A percentile compares a stretch with the other conserved stretches of the same genome.
Conservation (phyloP, 2,113 vertebrate species). For the Hippocampus barbouri region DNA sequence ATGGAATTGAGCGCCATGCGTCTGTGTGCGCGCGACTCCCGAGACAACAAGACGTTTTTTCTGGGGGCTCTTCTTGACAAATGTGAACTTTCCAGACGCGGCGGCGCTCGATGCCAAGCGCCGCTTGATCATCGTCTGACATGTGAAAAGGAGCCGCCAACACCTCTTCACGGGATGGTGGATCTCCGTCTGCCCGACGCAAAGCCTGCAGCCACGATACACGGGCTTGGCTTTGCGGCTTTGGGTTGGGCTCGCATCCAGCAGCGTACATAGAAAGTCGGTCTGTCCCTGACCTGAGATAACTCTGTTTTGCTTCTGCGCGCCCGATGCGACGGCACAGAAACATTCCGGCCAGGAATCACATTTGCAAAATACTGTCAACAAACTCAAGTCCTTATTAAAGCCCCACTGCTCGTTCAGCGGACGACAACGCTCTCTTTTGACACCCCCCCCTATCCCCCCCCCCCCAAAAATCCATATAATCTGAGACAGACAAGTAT, state of each 20-base stretch:
- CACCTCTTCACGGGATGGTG: not conserved
- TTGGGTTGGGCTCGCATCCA: slow-evolving; percentile 9
- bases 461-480: not conserved
- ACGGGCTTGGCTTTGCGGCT: slow-evolving; percentile 11
- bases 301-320: slow-evolving; percentile 12
- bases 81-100: slow-evolving; percentile 64
- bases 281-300: slow-evolving; percentile 53
- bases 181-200: slow-evolving; percentile 19
- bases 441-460: not conserved
- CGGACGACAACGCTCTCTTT: not conserved
- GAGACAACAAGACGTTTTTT: slow-evolving; percentile 50
- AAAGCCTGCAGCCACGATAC: slow-evolving; percentile 8
- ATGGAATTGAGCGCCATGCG: slow-evolving; percentile 13
- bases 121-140: slow-evolving; percentile 64
- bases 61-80: slow-evolving; percentile 42
- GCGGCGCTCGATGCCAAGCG: slow-evolving; percentile 53
- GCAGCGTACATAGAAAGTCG: slow-evolving; percentile 31
- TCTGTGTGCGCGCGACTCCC: slow-evolving; percentile 17
- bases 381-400: not conserved
- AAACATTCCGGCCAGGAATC: not conserved
- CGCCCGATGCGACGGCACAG: slow-evolving; percentile 5
- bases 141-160: slow-evolving; percentile 38
- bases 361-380: no score
- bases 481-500: not conserved
- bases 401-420: not conserved